Evolutionary conservation across 2,797 vertebrate species (phyloP).

Genomic region (Sandelia bainsii): DNA sequence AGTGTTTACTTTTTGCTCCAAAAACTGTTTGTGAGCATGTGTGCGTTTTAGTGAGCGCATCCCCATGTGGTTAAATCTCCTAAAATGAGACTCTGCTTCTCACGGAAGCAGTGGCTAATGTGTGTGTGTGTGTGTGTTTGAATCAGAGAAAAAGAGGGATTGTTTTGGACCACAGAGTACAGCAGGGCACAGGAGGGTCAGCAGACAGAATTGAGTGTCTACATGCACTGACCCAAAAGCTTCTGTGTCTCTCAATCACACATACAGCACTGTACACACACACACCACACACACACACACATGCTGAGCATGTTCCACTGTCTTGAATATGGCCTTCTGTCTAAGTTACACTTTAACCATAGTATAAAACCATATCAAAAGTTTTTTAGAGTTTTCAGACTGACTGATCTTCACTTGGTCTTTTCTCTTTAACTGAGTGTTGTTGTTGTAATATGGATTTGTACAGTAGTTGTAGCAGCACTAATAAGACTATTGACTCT

Average conservation of each 20-base stretch:
- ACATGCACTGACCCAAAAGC: slow-evolving; percentile 54
- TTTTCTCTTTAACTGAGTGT: too few relatives aligned
- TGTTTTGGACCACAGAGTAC: slow-evolving; percentile 45
- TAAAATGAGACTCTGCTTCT: slow-evolving; percentile 59
- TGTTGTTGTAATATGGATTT: too few relatives aligned
- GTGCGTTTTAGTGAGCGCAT: slow-evolving; percentile 60
- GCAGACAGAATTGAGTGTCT: slow-evolving; percentile 37
- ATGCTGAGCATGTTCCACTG: slow-evolving; percentile 10
- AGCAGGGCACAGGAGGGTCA: slow-evolving; percentile 52
- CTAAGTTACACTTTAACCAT: background rate
- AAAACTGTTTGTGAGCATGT: slow-evolving; percentile 10
- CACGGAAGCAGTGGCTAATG: slow-evolving; percentile 47
- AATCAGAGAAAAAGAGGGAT: slow-evolving; percentile 23
- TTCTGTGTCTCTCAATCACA: slow-evolving; percentile 25
- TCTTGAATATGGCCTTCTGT: background rate
- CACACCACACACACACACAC: background rate
- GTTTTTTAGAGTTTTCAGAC: too few relatives aligned
- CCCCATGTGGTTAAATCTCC: slow-evolving; percentile 46
- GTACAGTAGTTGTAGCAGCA: too few relatives aligned
- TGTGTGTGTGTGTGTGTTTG: slow-evolving; percentile 17
- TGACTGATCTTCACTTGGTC: too few relatives aligned
- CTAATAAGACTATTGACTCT: too few relatives aligned
- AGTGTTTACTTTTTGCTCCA: slow-evolving; percentile 5
- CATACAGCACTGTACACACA: background rate
- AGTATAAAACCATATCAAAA: too few relatives aligned